Evolutionary conservation across 2,888 invertebrate genomes (phyloP), one percentile per base, ranked within the genome.

Genomic region (Tiliacea aurago): DNA sequence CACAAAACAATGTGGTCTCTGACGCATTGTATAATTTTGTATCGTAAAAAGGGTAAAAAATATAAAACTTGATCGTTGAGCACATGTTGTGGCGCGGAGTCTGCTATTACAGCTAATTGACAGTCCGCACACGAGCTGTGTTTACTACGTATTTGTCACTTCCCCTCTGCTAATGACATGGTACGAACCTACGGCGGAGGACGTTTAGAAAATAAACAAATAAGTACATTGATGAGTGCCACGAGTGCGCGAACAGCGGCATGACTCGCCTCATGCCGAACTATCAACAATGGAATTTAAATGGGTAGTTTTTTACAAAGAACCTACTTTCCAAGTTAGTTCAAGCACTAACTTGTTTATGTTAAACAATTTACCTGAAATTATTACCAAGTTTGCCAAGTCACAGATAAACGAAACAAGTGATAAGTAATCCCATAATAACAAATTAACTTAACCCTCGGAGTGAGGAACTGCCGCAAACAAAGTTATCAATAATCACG

Each of bases 401-500:
- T 47, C 7, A 18, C 55, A 76, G 58, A 78, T 67, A 73, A 59
- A 68, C 56, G 28, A 58, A 53, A 61, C 83, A 61, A 64, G 73
- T 68, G 65, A 69, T 79, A 83, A 73, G 55, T 72, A 65, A 80
- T 66, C 70, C 61, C 56, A 79, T 83, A 73, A 80, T 75, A 74
- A 63, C 66, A 63, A 47, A 63, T 75, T 75, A 68, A 65, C 62
- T 62, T 66, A 71, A 74, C 87, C 84, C 85, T 86, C 84, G 64
- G 74, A 82, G 70, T 83, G 79, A 80, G 80, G 76, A 78, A 84
- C 84, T 76, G 70, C 68, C 70, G 87, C 90, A 92, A 93, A 93
- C 92, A 93, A 93, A 94, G 91, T 95, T 95, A 95, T 96, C 95
- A 95, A 96, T 95, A 95, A 95, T 95, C 93, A 94, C 91, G 93